Base-by-base conservation (phyloP, 2,888 invertebrate species). In the Acheta domesticus region DNA sequence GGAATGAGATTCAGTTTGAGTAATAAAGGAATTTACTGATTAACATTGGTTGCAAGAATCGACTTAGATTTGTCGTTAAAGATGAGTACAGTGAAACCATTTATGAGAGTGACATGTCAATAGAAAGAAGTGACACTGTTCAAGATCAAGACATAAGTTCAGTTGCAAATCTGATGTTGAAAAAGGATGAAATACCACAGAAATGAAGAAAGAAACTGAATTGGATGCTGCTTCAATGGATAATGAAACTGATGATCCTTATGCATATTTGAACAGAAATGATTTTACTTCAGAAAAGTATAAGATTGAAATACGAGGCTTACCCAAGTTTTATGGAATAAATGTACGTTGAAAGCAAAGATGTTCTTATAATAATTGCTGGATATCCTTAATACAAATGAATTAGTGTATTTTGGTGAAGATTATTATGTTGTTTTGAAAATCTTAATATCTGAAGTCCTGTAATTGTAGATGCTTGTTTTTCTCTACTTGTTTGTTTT, bases 241-340 rank as follows among this genome's bases (percentile, higher is more conserved):
- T 36, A 36, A 36, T 62, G n/a, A 62, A 62, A 77, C 19, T 11
- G 81, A 82, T 49, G 84, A 89, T 83, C 89, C 89, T 0, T 95
- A 92, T 86, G 93, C 93, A 0, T 96, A 96, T 86, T 89, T 95
- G 78, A 91, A 94, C 76, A 89, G 94, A 77, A 91, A 92, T 81
- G 94, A 94, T 82, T 97, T 96, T 86, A 95, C 96, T 0, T 96
- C 96, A 0, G 97, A 97, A 87, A 94, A 93, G 83, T 97, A 91
- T 85, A 97, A 97, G 89, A 93, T 97, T 80, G 95, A 96, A 89
- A 89, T 97, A 73, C 91, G 92, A 83, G 93, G 93, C 80, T 87
- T 96, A 73, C 95, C 95, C 0, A 94, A 93, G 85, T 92, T 91
- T 86, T 96, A 95, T 86, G 96, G 96, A 80, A 93, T 96, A 83